Percentiles rank a stretch among this genome's conserved stretches.
Conservation (phyloP, 2,113 vertebrate species). For the Mirza zaza region DNA sequence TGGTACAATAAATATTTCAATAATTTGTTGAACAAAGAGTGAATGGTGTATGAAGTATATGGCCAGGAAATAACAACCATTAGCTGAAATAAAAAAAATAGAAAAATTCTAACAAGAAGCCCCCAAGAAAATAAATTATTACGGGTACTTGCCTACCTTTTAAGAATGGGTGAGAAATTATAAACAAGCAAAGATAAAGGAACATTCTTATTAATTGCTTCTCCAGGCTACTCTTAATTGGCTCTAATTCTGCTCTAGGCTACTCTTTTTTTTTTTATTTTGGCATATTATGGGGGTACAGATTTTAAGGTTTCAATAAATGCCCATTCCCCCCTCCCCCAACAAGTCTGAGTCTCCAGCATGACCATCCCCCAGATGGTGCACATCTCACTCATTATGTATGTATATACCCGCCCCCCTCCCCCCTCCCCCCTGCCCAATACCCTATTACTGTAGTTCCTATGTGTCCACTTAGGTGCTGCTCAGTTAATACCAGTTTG, state of each 20-base stretch:
- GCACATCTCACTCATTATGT: too few relatives aligned
- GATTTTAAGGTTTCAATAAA: too few relatives aligned
- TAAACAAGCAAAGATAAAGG: neutral
- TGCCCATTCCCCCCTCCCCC: too few relatives aligned
- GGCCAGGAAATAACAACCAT: neutral
- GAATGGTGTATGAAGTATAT: neutral
- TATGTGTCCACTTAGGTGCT: too few relatives aligned
- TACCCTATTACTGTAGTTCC: too few relatives aligned
- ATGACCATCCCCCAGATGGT: too few relatives aligned
- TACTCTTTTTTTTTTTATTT: too few relatives aligned
- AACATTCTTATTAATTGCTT: neutral
- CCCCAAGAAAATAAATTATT: neutral
- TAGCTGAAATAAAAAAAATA: neutral
- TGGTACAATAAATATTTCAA: neutral
- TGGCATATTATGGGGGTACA: too few relatives aligned
- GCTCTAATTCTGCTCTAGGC: neutral
- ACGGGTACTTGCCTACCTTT: neutral
- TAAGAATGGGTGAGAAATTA: neutral
- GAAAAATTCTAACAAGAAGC: neutral
- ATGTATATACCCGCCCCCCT: too few relatives aligned
- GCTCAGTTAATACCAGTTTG: too few relatives aligned
- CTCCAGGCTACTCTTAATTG: neutral
- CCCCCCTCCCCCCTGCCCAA: too few relatives aligned
- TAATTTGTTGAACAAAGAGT: neutral
- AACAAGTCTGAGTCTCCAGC: too few relatives aligned